These are phyloP conservation scores for Vulpes lagopus DNA, from an alignment of 2,113 vertebrate species.

Conservation along the genomic window DNA sequence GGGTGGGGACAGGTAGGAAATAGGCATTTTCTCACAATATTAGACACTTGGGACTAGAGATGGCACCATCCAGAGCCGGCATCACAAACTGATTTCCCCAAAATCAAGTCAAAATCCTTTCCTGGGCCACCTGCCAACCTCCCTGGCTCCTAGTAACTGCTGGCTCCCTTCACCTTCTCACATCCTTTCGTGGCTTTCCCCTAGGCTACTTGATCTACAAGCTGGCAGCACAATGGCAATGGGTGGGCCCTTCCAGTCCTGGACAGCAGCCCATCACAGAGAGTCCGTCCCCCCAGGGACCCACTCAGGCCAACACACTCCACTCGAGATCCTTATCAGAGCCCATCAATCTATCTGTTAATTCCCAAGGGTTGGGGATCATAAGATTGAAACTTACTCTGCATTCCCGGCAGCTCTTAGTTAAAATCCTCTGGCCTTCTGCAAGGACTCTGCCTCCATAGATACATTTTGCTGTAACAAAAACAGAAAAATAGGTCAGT, in stretches of 20 bases:
- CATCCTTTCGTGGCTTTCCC: background rate
- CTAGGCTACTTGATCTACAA: background rate
- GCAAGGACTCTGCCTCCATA: conserved; percentile 93
- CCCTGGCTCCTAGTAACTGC: background rate
- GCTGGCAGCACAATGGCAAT: background rate
- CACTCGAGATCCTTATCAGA: background rate
- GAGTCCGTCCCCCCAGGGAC: background rate
- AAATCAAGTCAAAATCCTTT: background rate
- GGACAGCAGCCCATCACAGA: background rate
- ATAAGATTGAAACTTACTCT: conserved; percentile 89
- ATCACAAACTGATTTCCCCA: background rate
- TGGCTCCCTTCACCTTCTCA: background rate
- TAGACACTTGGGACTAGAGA: background rate
- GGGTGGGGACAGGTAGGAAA: background rate
- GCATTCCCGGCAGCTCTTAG: conserved; percentile 94
- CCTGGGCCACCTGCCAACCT: background rate
- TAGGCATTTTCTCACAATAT: background rate
- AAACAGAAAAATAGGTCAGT: conserved; percentile 65
- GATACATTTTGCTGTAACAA: conserved; percentile 92
- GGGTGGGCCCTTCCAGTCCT: background rate
- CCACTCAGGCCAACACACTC: background rate
- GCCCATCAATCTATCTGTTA: background rate
- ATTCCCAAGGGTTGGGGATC: background rate
- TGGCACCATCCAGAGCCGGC: too few species aligned
- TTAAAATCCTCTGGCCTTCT: conserved; percentile 93